phyloP scores from a whole-genome alignment of 92 coral and sea anemone species.

The Muricea muricata region DNA sequence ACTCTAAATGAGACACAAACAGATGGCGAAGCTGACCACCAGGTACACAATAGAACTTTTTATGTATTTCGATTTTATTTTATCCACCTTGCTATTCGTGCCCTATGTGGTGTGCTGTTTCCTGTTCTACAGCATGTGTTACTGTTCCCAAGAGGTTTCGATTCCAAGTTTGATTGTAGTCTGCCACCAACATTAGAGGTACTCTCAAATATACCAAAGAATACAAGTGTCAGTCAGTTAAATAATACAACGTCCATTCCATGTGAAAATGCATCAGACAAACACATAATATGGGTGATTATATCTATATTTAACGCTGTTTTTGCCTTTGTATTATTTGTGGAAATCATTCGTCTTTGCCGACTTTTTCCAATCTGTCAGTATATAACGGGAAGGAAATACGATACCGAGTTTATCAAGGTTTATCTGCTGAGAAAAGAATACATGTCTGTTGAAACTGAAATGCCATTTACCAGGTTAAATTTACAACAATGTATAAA shows the following conservation, averaged over 20 bases:
- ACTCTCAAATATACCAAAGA: not conserved
- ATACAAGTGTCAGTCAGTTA: not conserved
- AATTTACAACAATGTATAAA: too few relatives aligned
- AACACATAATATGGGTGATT: not conserved
- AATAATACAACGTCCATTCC: not conserved
- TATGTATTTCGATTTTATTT: constrained; percentile 30
- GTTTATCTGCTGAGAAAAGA: not conserved
- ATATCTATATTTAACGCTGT: not conserved
- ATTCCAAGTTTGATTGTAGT: not conserved
- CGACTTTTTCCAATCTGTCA: too few relatives aligned
- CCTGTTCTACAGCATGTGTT: not conserved
- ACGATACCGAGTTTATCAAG: not conserved
- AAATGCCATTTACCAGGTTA: too few relatives aligned
- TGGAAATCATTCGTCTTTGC: not conserved
- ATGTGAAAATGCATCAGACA: not conserved
- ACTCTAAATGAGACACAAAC: not conserved
- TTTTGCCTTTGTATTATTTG: not conserved
- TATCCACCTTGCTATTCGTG: not conserved
- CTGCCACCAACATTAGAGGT: not conserved
- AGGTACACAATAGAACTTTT: not conserved
- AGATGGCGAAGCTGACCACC: constrained; percentile 45
- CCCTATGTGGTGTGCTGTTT: not conserved
- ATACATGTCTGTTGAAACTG: not conserved
- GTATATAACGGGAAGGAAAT: not conserved
- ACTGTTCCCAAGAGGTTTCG: not conserved